Evolutionary conservation across 2,797 vertebrate species (phyloP).

Genomic region (Adelosebastes latens): DNA sequence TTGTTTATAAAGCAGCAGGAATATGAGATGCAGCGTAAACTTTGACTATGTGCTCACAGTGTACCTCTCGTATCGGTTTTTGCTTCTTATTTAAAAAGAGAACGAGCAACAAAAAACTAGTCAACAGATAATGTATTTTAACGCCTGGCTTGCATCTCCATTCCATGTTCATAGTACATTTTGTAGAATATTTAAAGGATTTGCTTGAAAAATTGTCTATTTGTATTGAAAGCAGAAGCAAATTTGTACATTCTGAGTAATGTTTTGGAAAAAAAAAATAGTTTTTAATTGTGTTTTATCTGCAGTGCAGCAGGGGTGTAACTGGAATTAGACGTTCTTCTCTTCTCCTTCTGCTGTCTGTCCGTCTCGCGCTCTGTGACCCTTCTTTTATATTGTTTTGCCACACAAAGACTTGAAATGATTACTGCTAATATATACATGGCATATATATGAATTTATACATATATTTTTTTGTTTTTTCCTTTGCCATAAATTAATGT

Average conservation of each 20-base stretch:
- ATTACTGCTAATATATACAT: conserved; percentile 78
- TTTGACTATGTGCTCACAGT: conserved; percentile 33
- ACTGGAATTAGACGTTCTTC: conserved; percentile 73
- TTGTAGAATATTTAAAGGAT: conserved; percentile 75
- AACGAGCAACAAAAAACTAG: conserved; percentile 37
- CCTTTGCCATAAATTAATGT: conserved; percentile 79
- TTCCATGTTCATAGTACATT: conserved; percentile 58
- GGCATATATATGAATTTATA: conserved; percentile 60
- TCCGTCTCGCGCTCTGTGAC: conserved; percentile 52
- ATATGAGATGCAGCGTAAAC: conserved; percentile 39
- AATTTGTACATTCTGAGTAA: conserved; percentile 67
- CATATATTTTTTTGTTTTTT: conserved; percentile 70
- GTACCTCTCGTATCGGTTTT: conserved; percentile 47
- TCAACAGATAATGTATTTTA: conserved; percentile 53
- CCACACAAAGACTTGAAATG: conserved; percentile 82
- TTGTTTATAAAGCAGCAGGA: conserved; percentile 62
- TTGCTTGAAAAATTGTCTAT: conserved; percentile 56
- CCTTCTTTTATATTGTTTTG: conserved; percentile 66
- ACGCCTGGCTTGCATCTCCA: conserved; percentile 55
- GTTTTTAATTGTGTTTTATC: conserved; percentile 42
- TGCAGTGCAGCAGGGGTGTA: conserved; percentile 59
- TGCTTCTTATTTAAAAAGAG: conserved; percentile 55
- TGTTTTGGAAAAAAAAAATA: conserved; percentile 6
- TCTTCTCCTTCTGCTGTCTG: conserved; percentile 39
- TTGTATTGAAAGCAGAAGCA: conserved; percentile 51